Conservation (phyloP, 2,113 vertebrate species). For the Equus quagga region DNA sequence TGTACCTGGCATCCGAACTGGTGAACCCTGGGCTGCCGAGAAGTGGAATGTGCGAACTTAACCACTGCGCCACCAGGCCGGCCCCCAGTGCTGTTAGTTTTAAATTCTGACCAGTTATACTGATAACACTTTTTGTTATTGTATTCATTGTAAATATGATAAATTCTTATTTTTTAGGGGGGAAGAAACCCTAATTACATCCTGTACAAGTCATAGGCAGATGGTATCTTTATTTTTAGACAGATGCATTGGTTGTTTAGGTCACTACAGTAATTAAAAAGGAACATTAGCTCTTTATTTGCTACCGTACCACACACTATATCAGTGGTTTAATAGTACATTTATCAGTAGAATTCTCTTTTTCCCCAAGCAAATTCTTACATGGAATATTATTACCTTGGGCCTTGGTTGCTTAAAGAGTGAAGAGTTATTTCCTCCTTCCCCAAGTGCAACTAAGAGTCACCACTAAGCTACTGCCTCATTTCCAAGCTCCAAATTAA, state of each 20-base stretch:
- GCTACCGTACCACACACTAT: background rate
- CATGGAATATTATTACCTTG: background rate
- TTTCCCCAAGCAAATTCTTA: background rate
- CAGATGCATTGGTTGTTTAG: background rate
- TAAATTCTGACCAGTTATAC: background rate
- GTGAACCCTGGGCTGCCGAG: too few species aligned
- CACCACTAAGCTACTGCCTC: background rate
- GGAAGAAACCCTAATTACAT: background rate
- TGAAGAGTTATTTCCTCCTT: background rate
- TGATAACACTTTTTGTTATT: background rate
- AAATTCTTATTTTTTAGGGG: background rate
- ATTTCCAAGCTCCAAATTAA: background rate
- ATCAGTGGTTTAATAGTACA: background rate
- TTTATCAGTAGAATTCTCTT: background rate
- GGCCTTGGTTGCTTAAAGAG: background rate
- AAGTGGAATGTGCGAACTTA: too few species aligned
- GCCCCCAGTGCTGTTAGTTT: background rate
- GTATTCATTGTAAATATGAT: background rate
- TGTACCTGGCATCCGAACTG: too few species aligned
- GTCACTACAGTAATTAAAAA: background rate
- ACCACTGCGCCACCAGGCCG: too few species aligned
- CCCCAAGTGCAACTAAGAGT: background rate
- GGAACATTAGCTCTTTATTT: background rate
- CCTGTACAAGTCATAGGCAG: background rate
- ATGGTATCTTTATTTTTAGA: background rate